Base-by-base conservation (phyloP, 2,113 vertebrate genomes). In the Gavialis gangeticus region DNA sequence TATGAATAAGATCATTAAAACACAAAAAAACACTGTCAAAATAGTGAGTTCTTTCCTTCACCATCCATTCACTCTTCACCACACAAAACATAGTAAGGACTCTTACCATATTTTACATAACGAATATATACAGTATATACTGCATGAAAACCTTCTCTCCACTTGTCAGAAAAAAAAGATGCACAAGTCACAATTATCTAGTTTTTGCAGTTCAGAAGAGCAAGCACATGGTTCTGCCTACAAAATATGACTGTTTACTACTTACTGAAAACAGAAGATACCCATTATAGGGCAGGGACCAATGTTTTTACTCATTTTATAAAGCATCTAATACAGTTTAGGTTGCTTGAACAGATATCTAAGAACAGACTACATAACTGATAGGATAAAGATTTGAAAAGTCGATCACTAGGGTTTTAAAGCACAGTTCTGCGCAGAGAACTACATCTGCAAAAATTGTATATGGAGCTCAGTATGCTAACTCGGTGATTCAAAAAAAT, bases 401-500 rank as follows among this genome's bases (percentile, higher is more conserved):
- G 78, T 6, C 57, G 25, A 91, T 79, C 67, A 95, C 67, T 85
- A 95, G 80, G 12, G 80, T 75, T 86, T 1, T 73, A 64, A 83
- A 60, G 55, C 54, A 27, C 11, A 67, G 87, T 46, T 71, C 80
- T 67, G 82, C 67, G 92, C 28, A 64, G 64, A 91, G 85, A 95
- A 69, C 34, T 79, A 62, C 64, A n/a, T 67, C 67, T 69, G 58
- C 77, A 94, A 94, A 93, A 95, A 46, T 22, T 92, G 88, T 60
- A 84, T 25, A 69, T 63, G 4, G 83, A 86, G 88, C 86, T 21
- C 59, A 91, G 78, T 91, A 84, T 73, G 17, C 10, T 57, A 34
- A 13, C 88, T 93, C 85, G 64, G n/a, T 75, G 79, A 94, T 79
- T 93, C 46, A 58, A 85, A 58, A 90, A 56, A 90, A 91, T 80